Conservation (phyloP, 2,113 vertebrate species). For the Eptesicus fuscus region DNA sequence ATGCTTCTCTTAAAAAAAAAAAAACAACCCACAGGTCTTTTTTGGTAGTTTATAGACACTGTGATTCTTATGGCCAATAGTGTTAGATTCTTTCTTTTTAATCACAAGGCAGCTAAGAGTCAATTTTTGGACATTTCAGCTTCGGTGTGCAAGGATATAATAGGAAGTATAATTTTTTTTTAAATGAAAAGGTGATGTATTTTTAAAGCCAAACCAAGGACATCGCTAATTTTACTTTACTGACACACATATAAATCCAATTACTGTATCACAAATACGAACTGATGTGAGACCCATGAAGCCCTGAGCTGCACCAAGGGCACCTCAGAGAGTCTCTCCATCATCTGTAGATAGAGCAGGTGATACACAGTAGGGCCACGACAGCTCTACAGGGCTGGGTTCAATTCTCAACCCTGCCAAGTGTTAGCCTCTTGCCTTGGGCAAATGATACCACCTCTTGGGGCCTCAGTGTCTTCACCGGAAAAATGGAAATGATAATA, state of each 20-base stretch:
- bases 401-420: not conserved
- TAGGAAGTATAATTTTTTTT: not conserved
- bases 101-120: not conserved
- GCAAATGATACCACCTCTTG: not conserved
- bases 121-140: not conserved
- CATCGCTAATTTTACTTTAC: not conserved
- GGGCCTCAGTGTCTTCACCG: not conserved
- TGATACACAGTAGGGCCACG: not conserved
- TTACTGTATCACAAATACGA: not conserved
- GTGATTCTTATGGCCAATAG: not conserved
- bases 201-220: not conserved
- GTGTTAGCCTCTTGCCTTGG: fast-evolving
- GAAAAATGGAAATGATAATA: not conserved
- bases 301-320: too few relatives aligned
- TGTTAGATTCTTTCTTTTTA: not conserved
- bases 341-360: fast-evolving
- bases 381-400: not conserved
- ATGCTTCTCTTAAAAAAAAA: not conserved
- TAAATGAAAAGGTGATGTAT: not conserved
- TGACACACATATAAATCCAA: not conserved
- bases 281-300: fast-evolving
- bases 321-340: not conserved
- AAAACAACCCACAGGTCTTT: not conserved
- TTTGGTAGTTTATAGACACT: not conserved
- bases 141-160: not conserved